Evolutionary conservation across 2,797 vertebrate species (phyloP), one percentile per base, ranked within the genome.

Genomic region (Premnoplex brunnescens): DNA sequence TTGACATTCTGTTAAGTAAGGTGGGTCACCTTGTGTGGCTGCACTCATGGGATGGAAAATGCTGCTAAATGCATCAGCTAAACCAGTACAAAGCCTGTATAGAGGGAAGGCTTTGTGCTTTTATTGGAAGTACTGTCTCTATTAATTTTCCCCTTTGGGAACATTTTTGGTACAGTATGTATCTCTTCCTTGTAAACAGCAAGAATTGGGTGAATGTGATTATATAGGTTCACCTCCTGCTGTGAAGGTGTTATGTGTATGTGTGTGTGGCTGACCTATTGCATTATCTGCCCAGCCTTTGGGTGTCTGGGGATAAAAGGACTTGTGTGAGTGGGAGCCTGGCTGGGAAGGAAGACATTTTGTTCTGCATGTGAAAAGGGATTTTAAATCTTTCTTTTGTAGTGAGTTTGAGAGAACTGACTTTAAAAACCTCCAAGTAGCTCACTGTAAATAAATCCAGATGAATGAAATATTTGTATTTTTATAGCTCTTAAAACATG

Each of bases 401-500:
- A 54, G 24, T 49, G 22, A 83, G 22, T 56, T 85, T 71, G 41
- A 85, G 41, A 80, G 34, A 74, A 36, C 23, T 85, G 48, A 36
- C 41, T 91, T 82, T 21, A 67, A 85, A 93, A 91, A 23, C 3
- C 19, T 43, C 9, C 6, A 58, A 22, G 30, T 20, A 68, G 12
- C 20, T 84, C 34, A 34, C 36, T 81, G 60, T 78, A 80, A 86
- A 84, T 86, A 86, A 58, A 75, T 58, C 16, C 54, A 79, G 39
- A 36, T 54, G 46, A 64, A 24, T 39, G 21, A 87, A 89, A 80
- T 71, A 51, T 49, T 85, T 71, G 28, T 67, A 55, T 68, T 94
- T 95, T 88, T 88, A 16, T 68, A 86, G 21, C 18, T 88, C 36
- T 83, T 85, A 83, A 83, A 83, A 52, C 4, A 30, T 27, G 56